Base-by-base conservation (phyloP, 2,797 vertebrate genomes). In the Podarcis lilfordi region DNA sequence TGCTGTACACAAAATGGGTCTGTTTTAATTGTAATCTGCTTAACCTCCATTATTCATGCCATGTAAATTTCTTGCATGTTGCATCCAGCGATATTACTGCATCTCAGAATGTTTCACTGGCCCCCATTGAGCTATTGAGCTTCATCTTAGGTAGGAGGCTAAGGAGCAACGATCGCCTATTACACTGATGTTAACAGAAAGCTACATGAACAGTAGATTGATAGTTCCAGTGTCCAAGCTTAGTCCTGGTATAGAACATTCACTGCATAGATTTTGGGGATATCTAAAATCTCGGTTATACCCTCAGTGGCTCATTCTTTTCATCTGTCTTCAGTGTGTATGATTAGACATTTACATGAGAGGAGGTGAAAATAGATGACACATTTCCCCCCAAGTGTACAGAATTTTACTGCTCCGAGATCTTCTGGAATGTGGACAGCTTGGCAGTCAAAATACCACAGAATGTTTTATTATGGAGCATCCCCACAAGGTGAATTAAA, bases 401-500 rank as follows among this genome's bases (percentile, higher is more conserved):
- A 88, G 45, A 85, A 89, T 82, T 87, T 81, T 43, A 50, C 86
- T 85, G 77, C 15, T 2, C 40, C 40, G 29, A 89, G 37, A 85
- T 80, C 21, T 27, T 1, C 76, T 80, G 91, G 76, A 87, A 87
- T 80, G 86, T 69, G 1, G 93, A 32, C 82, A 89, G 89, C 75
- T 91, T 80, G 37, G 92, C 85, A 35, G 82, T 92, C 74, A 87
- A 84, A 93, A 71, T 1, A 0, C 80, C 72, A 89, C 92, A 91
- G 77, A 80, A 82, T 94, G 85, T n/a, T 95, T 95, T 95, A 94
- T 93, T 87, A 55, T 0, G 0, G 87, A 68, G 59, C 90, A 21
- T 93, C 95, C 93, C 93, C 94, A 94, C 89, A 96, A 95, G 94
- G 95, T 95, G 94, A 95, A 95, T 95, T 96, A 95, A 95, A 94